A percentile compares a stretch with the other conserved stretches of the same genome.
phyloP scores from a whole-genome alignment of 2,888 invertebrate species.

The Melanargia galathea region DNA sequence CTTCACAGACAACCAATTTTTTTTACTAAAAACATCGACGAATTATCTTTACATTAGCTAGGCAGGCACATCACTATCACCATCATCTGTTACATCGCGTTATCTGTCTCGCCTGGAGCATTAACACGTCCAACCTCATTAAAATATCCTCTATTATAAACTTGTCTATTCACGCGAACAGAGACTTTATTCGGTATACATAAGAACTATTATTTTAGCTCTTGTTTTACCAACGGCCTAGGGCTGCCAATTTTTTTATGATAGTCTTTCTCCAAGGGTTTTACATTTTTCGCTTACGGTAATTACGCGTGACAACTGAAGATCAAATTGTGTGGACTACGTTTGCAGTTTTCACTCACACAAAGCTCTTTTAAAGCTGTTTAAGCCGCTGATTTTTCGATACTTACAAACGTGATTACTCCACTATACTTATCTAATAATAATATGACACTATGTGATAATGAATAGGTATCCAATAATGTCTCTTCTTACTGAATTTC shows the following conservation, averaged over 20 bases:
- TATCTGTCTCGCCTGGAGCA: constrained; percentile 69
- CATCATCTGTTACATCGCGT: constrained; percentile 57
- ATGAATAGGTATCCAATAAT: too few species aligned
- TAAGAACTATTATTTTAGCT: constrained; percentile 11
- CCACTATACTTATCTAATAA: too few species aligned
- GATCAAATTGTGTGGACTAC: too few species aligned
- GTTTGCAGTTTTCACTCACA: too few species aligned
- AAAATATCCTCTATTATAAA: constrained; percentile 52
- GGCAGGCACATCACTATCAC: constrained; percentile 46
- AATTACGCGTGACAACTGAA: too few species aligned
- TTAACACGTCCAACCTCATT: constrained; percentile 74
- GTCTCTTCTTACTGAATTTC: too few species aligned
- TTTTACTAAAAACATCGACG: constrained; percentile 1
- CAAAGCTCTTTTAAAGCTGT: too few species aligned
- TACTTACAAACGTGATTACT: too few species aligned
- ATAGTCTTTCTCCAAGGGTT: background rate
- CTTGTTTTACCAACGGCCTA: constrained; percentile 12
- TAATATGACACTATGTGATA: too few species aligned
- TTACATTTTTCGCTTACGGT: too few species aligned
- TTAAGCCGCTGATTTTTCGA: too few species aligned
- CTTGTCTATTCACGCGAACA: constrained; percentile 14
- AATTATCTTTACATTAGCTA: background rate
- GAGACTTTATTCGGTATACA: constrained; percentile 16
- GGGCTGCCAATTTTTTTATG: background rate
- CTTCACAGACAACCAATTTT: too few species aligned